Evolutionary conservation across 2,797 vertebrate species (phyloP).

Genomic region (Novumbra hubbsi): DNA sequence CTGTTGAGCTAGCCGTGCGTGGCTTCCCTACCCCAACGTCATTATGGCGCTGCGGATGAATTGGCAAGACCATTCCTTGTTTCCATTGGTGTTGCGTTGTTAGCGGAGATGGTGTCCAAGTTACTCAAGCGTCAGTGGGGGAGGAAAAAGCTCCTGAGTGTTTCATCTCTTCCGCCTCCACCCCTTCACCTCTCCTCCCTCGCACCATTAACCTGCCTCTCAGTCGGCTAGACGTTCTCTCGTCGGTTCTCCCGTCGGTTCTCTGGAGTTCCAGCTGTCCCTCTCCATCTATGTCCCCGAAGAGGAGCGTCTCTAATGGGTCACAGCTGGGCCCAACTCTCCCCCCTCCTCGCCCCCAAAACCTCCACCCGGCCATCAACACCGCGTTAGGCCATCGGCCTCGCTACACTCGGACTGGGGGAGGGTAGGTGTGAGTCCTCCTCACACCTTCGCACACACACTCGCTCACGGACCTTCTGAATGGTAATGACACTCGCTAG

Average conservation of each 20-base stretch:
- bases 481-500: slow-evolving; percentile 50
- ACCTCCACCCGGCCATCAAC: slow-evolving; percentile 10
- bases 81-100: background rate
- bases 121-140: background rate
- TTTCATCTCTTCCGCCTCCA: slow-evolving; percentile 22
- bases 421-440: slow-evolving; percentile 5
- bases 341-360: background rate
- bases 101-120: background rate
- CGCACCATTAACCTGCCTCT: slow-evolving; percentile 23
- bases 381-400: slow-evolving; percentile 35
- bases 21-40: background rate
- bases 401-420: slow-evolving; percentile 38
- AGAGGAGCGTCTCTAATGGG: slow-evolving; percentile 18
- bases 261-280: slow-evolving; percentile 21
- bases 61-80: background rate
- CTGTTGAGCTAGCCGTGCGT: background rate
- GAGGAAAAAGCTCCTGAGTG: slow-evolving; percentile 1
- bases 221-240: slow-evolving; percentile 12
- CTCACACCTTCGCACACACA: background rate
- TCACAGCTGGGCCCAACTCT: slow-evolving; percentile 30
- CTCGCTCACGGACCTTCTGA: slow-evolving; percentile 21
- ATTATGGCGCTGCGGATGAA: too few species aligned
- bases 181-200: slow-evolving; percentile 18
- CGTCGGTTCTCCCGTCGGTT: slow-evolving; percentile 4
- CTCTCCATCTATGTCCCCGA: background rate